Evolutionary conservation across 1,140 invertebrate species (phyloP), one percentile per base, ranked within the genome.

Genomic region (Metopolophium dirhodum): DNA sequence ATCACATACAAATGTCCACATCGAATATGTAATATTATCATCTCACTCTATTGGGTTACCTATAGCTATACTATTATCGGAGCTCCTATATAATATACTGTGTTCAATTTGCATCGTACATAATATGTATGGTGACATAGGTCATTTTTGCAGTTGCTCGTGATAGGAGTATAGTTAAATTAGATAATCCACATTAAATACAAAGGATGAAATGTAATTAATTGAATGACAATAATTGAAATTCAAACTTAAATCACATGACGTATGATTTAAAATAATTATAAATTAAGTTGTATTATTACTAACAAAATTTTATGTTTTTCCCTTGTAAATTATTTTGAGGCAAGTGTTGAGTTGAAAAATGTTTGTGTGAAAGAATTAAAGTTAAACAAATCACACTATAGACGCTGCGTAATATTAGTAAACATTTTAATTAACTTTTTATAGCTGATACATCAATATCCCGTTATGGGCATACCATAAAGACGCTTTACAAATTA

Each of bases 371-470:
- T 82, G 35, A 37, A 37, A 37, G 37, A 82, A 83, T 83, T 35
- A 22, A 68, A 83, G 20, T 83, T 23, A 23, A 83, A 37, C 35
- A 37, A 83, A 83, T 83, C 22, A 8, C n/a, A 83, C 22, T 37
- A 45, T 18, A 47, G 11, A 47, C 6, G 26, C 47, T 49, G 86
- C 7, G 49, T 51, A 41, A 9, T 18, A 47, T 47, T 41, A 47
- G 20, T 35, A 54, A 11, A 88, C 22, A 88, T 37, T 54, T 54
- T 54, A 51, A 88, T 88, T 88, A 88, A 54, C 35, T 88, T 88
- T 37, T 14, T 35, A 77, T 77, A 54, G 7, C 87, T 22, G 18
- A 37, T 14, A 35, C 14, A 35, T 88, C n/a, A 35, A 88, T 88
- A 35, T 88, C 14, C 86, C 47, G 86, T 87, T 87, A 88, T 88